phyloP scores from a whole-genome alignment of 2,113 vertebrate genomes.

The Chauna torquata region DNA sequence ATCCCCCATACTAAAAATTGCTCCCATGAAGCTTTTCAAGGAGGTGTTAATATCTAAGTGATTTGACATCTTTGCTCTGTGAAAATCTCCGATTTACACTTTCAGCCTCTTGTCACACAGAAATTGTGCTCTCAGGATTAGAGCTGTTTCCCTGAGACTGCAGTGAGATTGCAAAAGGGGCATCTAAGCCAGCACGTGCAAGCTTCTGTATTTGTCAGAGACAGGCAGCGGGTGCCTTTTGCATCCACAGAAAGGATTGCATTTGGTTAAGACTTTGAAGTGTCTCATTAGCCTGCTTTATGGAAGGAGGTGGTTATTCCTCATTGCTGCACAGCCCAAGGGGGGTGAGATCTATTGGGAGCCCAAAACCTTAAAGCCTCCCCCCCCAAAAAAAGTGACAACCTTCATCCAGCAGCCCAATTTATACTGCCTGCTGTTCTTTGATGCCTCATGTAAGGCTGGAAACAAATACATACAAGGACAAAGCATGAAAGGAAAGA shows the following conservation, averaged over 20 bases:
- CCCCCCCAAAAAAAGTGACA: not conserved
- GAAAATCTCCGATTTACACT: not conserved
- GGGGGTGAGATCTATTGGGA: not conserved
- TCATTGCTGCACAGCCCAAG: not conserved
- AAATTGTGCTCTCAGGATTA: not conserved
- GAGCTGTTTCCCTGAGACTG: not conserved
- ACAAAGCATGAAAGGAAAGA: constrained; percentile 45
- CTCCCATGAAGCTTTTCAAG: not conserved
- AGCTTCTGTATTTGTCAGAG: not conserved
- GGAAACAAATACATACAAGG: constrained; percentile 29
- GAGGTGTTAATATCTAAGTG: not conserved
- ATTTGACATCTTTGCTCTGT: not conserved
- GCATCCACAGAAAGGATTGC: not conserved
- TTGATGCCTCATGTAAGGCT: not conserved
- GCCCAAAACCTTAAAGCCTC: not conserved
- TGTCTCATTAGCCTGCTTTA: constrained; percentile 26
- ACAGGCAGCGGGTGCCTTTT: not conserved
- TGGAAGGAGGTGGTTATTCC: not conserved
- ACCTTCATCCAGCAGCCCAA: constrained; percentile 1
- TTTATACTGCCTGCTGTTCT: constrained; percentile 4
- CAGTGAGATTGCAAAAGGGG: not conserved
- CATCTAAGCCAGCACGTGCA: not conserved
- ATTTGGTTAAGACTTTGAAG: constrained; percentile 13
- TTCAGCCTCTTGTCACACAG: not conserved
- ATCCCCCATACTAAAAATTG: not conserved